Evolutionary conservation across 2,113 vertebrate genomes (phyloP).

Genomic region (Paralichthys olivaceus): DNA sequence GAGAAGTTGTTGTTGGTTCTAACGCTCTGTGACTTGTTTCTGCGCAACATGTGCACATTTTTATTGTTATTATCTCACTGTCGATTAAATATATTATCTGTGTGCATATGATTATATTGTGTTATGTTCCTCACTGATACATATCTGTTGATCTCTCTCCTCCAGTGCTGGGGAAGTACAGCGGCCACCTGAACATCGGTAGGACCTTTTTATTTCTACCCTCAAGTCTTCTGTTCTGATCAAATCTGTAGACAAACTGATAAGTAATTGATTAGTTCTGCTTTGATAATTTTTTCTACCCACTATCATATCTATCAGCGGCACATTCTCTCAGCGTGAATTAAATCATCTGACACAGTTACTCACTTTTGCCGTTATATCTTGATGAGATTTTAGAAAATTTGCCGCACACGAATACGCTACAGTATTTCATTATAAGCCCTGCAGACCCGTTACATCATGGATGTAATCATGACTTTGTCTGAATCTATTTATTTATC

Average conservation of each 20-base stretch:
- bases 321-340: not conserved
- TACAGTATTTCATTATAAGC: constrained; percentile 40
- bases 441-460: constrained; percentile 39
- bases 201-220: not conserved
- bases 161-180: constrained; percentile 95
- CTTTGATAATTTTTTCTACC: not conserved
- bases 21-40: constrained; percentile 8
- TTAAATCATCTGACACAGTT: not conserved
- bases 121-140: constrained; percentile 5
- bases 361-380: constrained; percentile 3
- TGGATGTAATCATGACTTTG: constrained; percentile 34
- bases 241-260: not conserved
- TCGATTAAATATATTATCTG: not conserved
- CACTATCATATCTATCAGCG: not conserved
- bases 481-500: constrained; percentile 41
- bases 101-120: not conserved
- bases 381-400: constrained; percentile 36
- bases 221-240: not conserved
- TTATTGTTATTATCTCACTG: not conserved
- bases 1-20: constrained; percentile 5
- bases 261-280: not conserved
- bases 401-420: constrained; percentile 6
- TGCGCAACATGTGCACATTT: not conserved
- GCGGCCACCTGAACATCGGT: constrained; percentile 93
- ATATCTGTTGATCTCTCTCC: constrained; percentile 22